Evolutionary conservation across 2,888 invertebrate species (phyloP).

Genomic region (Coronaproctus castanopsis): DNA sequence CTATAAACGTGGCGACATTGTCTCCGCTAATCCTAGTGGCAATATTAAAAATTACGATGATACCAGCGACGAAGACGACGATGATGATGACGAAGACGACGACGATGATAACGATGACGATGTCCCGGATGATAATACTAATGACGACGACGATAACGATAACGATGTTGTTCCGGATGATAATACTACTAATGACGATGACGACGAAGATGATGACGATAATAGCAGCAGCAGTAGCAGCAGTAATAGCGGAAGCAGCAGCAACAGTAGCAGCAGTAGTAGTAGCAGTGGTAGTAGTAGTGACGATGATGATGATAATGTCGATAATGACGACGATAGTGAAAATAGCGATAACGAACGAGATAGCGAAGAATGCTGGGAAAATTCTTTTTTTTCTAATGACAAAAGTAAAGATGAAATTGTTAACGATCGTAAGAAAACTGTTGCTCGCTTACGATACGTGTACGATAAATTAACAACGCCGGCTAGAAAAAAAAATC

Average conservation of each 20-base stretch:
- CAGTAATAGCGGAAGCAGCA: too few relatives aligned
- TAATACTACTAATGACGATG: background rate
- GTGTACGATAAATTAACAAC: too few relatives aligned
- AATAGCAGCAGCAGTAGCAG: background rate
- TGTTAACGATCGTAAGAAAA: too few relatives aligned
- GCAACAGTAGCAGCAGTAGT: too few relatives aligned
- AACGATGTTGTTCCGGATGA: too few relatives aligned
- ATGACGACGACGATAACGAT: background rate
- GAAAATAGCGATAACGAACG: constrained; percentile 7
- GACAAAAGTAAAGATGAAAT: too few relatives aligned
- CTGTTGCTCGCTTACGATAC: too few relatives aligned
- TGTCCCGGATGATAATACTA: background rate
- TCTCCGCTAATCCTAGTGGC: too few relatives aligned
- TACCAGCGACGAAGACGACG: background rate
- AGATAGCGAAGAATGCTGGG: too few relatives aligned
- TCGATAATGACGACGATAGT: background rate
- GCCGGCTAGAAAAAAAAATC: too few relatives aligned
- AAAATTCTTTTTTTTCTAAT: too few relatives aligned
- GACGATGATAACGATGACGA: background rate
- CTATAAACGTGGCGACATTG: too few relatives aligned
- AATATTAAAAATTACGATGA: constrained; percentile 4
- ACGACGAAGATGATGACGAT: background rate
- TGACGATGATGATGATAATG: constrained; percentile 4
- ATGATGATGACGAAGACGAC: background rate
- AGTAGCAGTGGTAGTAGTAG: constrained; percentile 1